phyloP scores from a whole-genome alignment of 1,140 invertebrate species.

The Stenopsyche tienmushanensis region DNA sequence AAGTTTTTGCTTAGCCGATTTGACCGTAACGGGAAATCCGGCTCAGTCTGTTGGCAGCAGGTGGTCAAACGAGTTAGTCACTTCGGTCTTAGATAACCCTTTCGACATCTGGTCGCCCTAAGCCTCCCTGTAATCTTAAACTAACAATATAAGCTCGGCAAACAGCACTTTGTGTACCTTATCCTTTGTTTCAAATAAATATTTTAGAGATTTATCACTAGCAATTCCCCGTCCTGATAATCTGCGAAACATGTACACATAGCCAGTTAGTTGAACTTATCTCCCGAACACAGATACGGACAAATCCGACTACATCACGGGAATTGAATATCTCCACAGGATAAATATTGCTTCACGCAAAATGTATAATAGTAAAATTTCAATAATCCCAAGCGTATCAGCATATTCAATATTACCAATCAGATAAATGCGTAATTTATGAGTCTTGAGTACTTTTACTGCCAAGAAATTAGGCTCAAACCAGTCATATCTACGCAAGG shows the following conservation, averaged over 20 bases:
- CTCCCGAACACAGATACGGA: background rate
- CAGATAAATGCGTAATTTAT: constrained; percentile 26
- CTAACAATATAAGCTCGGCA: constrained; percentile 27
- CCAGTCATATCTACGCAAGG: constrained; percentile 7
- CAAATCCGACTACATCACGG: background rate
- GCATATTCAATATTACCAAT: constrained; percentile 25
- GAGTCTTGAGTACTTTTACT: constrained; percentile 23
- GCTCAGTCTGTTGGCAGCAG: constrained; percentile 13
- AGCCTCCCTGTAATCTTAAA: constrained; percentile 34
- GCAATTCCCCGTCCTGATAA: background rate
- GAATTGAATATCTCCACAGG: background rate
- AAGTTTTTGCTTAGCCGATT: too few relatives aligned
- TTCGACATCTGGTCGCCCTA: constrained; percentile 35
- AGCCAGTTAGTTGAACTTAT: background rate
- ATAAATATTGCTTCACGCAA: background rate
- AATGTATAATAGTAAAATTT: constrained; percentile 1
- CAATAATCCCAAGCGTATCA: background rate
- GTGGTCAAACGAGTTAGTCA: constrained; percentile 33
- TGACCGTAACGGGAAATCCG: constrained; percentile 24
- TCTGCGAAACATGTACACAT: background rate
- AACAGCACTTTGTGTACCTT: constrained; percentile 23
- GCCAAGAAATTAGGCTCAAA: constrained; percentile 24
- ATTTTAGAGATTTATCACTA: constrained; percentile 7
- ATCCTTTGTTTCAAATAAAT: background rate
- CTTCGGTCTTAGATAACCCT: constrained; percentile 31